These are phyloP conservation scores for Girardinichthys multiradiatus DNA, from an alignment of 2,113 vertebrate genomes.

Conservation along the genomic window DNA sequence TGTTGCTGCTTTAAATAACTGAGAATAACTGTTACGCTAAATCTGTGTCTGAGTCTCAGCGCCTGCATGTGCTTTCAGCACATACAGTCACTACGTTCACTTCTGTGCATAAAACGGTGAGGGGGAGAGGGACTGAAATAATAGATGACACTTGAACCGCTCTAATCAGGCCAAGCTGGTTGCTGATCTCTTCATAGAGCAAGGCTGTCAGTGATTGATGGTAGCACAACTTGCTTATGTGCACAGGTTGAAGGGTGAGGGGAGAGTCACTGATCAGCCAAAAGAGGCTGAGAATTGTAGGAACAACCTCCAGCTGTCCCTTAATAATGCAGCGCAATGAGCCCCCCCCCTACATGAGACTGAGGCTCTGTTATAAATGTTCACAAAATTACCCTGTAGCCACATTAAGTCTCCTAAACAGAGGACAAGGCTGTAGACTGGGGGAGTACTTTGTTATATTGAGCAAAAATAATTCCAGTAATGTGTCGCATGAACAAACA, in stretches of 20 bases:
- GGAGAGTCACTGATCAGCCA: slow-evolving; percentile 30
- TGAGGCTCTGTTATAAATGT: background rate
- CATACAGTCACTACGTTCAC: background rate
- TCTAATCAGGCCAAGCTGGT: slow-evolving; percentile 69
- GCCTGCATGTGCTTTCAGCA: slow-evolving; percentile 5
- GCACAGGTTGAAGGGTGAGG: slow-evolving; percentile 51
- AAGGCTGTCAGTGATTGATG: slow-evolving; percentile 65
- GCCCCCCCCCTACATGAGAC: background rate
- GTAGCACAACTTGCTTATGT: slow-evolving; percentile 57
- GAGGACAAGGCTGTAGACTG: too few species aligned
- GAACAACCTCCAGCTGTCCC: slow-evolving; percentile 46
- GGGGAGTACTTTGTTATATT: background rate
- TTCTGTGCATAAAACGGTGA: slow-evolving; percentile 9
- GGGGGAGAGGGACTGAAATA: slow-evolving; percentile 22
- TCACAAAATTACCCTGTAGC: background rate
- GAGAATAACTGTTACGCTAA: slow-evolving; percentile 60
- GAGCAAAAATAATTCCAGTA: background rate
- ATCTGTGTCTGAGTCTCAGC: slow-evolving; percentile 39
- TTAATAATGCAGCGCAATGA: slow-evolving; percentile 33
- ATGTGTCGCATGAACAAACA: background rate
- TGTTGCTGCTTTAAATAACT: slow-evolving; percentile 46
- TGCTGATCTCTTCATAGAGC: slow-evolving; percentile 64
- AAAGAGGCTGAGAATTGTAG: slow-evolving; percentile 33
- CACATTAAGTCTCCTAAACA: background rate
- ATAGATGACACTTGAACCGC: slow-evolving; percentile 58